These are phyloP conservation scores for Turnix velox DNA, from an alignment of 2,113 vertebrate species.

Conservation along the genomic window DNA sequence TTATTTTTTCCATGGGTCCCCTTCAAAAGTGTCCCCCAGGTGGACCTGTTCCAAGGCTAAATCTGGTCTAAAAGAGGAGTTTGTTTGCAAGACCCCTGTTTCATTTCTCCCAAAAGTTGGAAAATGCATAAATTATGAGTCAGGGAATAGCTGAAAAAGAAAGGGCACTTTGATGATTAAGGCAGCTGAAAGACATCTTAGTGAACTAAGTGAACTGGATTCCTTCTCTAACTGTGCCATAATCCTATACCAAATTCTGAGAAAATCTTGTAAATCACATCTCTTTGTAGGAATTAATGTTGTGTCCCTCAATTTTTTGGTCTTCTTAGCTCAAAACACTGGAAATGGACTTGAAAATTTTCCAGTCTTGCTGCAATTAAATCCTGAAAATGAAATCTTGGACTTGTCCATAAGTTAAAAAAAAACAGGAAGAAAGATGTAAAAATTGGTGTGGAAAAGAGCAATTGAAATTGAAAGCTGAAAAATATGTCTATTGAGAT, in stretches of 20 bases:
- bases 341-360: neutral
- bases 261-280: neutral
- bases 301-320: neutral
- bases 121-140: constrained; percentile 25
- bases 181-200: neutral
- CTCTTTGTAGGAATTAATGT: neutral
- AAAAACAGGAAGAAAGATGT: neutral
- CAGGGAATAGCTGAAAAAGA: neutral
- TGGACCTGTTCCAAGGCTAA: neutral
- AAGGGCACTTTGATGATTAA: constrained; percentile 1
- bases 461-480: neutral
- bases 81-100: neutral
- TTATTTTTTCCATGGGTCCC: constrained; percentile 10
- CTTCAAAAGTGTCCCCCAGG: neutral
- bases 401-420: neutral
- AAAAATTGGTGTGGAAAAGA: neutral
- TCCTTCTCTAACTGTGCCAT: neutral
- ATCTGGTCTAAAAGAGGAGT: neutral
- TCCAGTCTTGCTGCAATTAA: neutral
- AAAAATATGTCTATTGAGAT: neutral
- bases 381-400: neutral
- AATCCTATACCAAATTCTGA: neutral
- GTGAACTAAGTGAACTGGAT: neutral
- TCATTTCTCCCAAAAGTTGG: constrained; percentile 5
- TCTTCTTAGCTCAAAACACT: neutral